These are phyloP conservation scores for Nudaria mundana DNA, from an alignment of 2,888 invertebrate genomes.

Conservation along the genomic window DNA sequence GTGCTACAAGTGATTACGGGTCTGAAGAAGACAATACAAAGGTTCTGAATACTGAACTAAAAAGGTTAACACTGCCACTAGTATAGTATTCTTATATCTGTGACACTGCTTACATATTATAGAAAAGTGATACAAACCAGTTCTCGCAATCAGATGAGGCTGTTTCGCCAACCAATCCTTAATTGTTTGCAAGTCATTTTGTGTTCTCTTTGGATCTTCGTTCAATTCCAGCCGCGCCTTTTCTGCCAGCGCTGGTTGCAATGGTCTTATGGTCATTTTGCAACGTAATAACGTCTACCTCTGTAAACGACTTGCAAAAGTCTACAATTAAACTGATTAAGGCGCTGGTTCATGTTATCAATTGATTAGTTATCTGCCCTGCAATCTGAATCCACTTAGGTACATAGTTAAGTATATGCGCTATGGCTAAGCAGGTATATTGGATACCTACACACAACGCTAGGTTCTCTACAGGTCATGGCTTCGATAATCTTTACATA, in stretches of 20 bases:
- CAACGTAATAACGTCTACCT: constrained; percentile 9
- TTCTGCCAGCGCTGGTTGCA: constrained; percentile 51
- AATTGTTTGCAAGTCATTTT: constrained; percentile 71
- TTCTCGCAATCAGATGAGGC: constrained; percentile 69
- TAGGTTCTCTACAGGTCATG: too few species aligned
- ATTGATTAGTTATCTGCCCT: constrained; percentile 35
- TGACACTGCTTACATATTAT: too few species aligned
- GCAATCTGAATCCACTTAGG: constrained; percentile 20
- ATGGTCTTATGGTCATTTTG: constrained; percentile 50
- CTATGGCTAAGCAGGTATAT: too few species aligned
- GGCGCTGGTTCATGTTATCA: constrained; percentile 20
- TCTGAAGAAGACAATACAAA: too few species aligned
- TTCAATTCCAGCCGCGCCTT: constrained; percentile 75
- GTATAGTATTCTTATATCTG: too few species aligned
- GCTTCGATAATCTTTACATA: too few species aligned
- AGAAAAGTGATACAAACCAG: too few species aligned
- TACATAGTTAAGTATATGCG: too few species aligned
- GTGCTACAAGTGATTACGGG: too few species aligned
- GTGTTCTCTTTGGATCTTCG: constrained; percentile 72
- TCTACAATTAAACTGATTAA: constrained; percentile 19
- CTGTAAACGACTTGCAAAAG: constrained; percentile 12
- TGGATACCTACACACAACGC: not conserved
- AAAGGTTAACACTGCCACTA: too few species aligned
- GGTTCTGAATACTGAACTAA: too few species aligned
- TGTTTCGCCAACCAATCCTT: constrained; percentile 81